Conservation (phyloP, 2,888 invertebrate species). For the Heliconius charithonia region DNA sequence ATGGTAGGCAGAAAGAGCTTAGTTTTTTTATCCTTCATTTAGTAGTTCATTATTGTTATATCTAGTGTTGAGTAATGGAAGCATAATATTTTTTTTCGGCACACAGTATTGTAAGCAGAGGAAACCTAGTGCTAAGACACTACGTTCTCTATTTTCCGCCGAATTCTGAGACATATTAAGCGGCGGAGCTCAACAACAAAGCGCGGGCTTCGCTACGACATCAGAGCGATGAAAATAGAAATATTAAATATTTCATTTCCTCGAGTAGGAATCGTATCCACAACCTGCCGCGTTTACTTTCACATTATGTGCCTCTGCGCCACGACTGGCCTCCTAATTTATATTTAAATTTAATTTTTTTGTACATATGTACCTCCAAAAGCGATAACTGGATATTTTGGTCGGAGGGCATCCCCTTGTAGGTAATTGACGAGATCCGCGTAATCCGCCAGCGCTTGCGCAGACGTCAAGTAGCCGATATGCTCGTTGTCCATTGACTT, state of each 20-base stretch:
- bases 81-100: no score
- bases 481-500: conserved; percentile 87
- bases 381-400: conserved; percentile 90
- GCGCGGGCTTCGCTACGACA: not conserved
- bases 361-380: conserved; percentile 81
- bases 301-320: not conserved
- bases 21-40: no score
- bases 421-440: conserved; percentile 89
- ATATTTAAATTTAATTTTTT: no score
- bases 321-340: not conserved
- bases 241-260: not conserved
- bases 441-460: conserved; percentile 97
- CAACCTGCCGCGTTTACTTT: not conserved
- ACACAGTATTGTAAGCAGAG: no score
- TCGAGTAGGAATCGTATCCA: not conserved
- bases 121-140: not conserved
- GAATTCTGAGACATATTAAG: not conserved
- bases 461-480: conserved; percentile 92
- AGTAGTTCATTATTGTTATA: no score
- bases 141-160: not conserved
- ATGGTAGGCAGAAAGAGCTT: no score
- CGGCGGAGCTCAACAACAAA: not conserved
- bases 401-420: conserved; percentile 72
- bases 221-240: not conserved
- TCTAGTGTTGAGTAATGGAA: not conserved